A percentile compares a stretch with the other conserved stretches of the same genome.
phyloP scores from a whole-genome alignment of 1,140 invertebrate genomes.

The Drosophila biarmipes region DNA sequence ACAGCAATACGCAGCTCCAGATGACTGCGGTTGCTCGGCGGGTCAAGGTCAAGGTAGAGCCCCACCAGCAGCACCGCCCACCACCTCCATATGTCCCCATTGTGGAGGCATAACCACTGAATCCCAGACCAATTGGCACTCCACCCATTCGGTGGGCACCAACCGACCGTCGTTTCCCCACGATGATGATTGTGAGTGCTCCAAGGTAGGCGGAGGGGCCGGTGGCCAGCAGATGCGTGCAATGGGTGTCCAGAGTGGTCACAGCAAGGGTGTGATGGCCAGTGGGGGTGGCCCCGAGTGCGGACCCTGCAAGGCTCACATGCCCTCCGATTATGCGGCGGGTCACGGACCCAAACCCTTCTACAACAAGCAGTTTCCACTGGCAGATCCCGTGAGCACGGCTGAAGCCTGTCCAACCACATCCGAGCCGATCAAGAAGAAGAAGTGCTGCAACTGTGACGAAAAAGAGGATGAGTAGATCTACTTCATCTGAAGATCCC shows the following conservation, averaged over 20 bases:
- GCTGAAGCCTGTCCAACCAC: neutral
- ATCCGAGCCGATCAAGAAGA: neutral
- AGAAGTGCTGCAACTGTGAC: conserved; percentile 12
- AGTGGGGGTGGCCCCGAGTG: neutral
- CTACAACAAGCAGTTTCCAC: conserved; percentile 22
- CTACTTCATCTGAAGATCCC: neutral
- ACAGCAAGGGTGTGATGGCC: neutral
- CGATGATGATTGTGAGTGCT: neutral
- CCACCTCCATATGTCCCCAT: conserved; percentile 4
- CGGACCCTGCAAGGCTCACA: neutral
- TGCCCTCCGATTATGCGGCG: neutral
- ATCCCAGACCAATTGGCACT: too few relatives aligned
- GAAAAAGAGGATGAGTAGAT: neutral
- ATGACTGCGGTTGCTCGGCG: neutral
- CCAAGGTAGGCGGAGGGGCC: neutral
- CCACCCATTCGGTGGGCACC: neutral
- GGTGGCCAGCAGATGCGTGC: neutral
- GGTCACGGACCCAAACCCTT: neutral
- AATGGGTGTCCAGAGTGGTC: conserved; percentile 5
- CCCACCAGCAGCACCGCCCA: neutral
- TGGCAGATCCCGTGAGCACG: conserved; percentile 6
- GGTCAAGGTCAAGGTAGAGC: neutral
- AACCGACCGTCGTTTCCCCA: neutral
- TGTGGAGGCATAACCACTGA: conserved; percentile 7
- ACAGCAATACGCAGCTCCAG: neutral